Base-by-base conservation (phyloP, 2,797 vertebrate genomes). In the Esox masquinongy region DNA sequence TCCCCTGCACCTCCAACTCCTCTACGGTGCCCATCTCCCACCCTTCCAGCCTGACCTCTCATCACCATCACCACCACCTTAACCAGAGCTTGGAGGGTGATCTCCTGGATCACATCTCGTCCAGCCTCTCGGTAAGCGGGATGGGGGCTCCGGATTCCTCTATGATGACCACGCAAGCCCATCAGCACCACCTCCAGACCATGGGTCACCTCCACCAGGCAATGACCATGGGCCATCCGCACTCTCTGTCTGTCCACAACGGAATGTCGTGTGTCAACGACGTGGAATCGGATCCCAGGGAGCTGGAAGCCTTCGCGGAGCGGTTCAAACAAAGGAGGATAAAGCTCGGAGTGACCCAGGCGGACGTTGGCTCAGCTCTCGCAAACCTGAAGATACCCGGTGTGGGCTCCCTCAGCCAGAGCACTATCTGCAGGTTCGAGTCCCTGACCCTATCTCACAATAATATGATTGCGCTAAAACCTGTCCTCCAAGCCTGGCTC, bases 401-500 rank as follows among this genome's bases (percentile, higher is more conserved):
- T 0, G 97, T 98, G 83, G 97, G 97, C 6, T 97, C 96, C 0
- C 91, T 98, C 63, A 98, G 97, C 91, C 97, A 98, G 92, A 98
- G 97, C 92, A 98, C 97, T 80, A 98, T 98, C 92, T 98, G 97
- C 92, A 93, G 97, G 89, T 98, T 98, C 88, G 97, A 98, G 92
- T 98, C 97, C 26, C 95, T 98, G 59, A 98, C 97, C 0, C 90
- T 98, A 31, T 97, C 96, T n/a, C 97, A 97, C 91, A 98, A 98
- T 92, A 98, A 98, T 92, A 98, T 98, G 97, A 95, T 96, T 0
- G 97, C 97, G n/a, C 95, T 98, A 56, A 95, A 96, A 82, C 97
- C 97, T 0, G 96, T 97, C 4, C 94, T 97, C 0, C 96, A 96
- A 86, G 96, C 97, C 61, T 98, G 97, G 97, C 92, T 97, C 75